Evolutionary conservation across 1,140 invertebrate genomes (phyloP).

Genomic region (Drosophila kanapiae): DNA sequence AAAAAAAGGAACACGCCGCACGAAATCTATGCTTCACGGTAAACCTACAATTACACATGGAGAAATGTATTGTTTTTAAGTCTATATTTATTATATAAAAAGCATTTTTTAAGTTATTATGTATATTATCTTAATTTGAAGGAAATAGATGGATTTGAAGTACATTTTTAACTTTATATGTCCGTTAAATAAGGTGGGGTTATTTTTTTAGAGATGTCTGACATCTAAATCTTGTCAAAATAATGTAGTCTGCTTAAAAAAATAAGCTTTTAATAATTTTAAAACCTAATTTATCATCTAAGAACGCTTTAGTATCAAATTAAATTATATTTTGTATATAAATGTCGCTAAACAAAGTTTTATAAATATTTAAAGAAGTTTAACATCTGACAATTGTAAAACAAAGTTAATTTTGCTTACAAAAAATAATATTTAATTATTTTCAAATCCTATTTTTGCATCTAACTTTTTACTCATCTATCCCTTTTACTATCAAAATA

Average conservation of each 20-base stretch:
- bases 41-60: not conserved
- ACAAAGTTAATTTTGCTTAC: no score
- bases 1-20: conserved; percentile 58
- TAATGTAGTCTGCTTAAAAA: not conserved
- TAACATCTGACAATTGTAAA: no score
- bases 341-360: not conserved
- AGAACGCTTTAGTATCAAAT: not conserved
- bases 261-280: not conserved
- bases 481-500: not conserved
- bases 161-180: not conserved
- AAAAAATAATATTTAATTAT: not conserved
- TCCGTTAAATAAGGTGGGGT: no score
- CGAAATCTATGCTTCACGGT: conserved; percentile 11
- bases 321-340: no score
- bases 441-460: not conserved
- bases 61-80: not conserved
- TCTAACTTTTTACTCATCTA: no score
- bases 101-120: not conserved
- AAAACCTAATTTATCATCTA: not conserved
- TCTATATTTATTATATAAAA: not conserved
- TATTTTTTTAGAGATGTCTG: no score
- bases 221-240: not conserved
- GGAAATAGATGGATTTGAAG: not conserved
- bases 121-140: not conserved
- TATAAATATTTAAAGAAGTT: not conserved